Evolutionary conservation across 1,140 invertebrate species (phyloP).

Genomic region (Scaptomyza hsui): DNA sequence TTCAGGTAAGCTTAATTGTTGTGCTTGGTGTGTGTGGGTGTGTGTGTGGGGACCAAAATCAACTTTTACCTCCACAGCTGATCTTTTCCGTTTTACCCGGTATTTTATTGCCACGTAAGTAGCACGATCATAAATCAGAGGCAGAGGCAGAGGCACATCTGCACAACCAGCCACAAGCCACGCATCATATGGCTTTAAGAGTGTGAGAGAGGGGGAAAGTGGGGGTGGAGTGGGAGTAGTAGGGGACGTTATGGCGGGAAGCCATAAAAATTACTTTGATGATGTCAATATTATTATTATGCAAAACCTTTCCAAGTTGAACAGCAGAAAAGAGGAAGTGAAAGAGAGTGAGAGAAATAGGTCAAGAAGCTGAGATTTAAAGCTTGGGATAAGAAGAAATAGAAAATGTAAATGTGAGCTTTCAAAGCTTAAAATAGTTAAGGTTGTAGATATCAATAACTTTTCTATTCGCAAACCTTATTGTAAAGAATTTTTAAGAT

Average conservation of each 20-base stretch:
- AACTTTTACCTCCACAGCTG: conserved; percentile 68
- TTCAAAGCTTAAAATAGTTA: too few species aligned
- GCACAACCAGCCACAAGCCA: conserved; percentile 5
- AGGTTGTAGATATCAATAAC: too few species aligned
- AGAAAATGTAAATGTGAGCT: too few species aligned
- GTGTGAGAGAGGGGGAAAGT: not conserved
- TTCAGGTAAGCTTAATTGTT: conserved; percentile 65
- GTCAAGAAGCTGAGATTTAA: not conserved
- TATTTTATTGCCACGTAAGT: conserved; percentile 69
- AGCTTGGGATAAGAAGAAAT: not conserved
- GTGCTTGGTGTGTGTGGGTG: too few species aligned
- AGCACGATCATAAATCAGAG: conserved; percentile 71
- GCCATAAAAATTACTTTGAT: conserved; percentile 36
- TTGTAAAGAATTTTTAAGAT: too few species aligned
- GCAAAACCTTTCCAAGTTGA: conserved; percentile 47
- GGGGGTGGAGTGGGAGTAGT: not conserved
- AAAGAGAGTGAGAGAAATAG: conserved; percentile 1
- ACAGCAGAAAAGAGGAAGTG: conserved; percentile 6
- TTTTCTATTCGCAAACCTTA: too few species aligned
- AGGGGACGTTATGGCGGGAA: not conserved
- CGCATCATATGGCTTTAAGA: too few species aligned
- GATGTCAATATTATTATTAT: conserved; percentile 71
- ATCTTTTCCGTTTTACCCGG: conserved; percentile 39
- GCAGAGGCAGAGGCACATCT: conserved; percentile 43
- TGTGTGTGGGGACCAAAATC: conserved; percentile 30